phyloP scores from a whole-genome alignment of 2,797 vertebrate genomes.

The Molossus alvarezi region DNA sequence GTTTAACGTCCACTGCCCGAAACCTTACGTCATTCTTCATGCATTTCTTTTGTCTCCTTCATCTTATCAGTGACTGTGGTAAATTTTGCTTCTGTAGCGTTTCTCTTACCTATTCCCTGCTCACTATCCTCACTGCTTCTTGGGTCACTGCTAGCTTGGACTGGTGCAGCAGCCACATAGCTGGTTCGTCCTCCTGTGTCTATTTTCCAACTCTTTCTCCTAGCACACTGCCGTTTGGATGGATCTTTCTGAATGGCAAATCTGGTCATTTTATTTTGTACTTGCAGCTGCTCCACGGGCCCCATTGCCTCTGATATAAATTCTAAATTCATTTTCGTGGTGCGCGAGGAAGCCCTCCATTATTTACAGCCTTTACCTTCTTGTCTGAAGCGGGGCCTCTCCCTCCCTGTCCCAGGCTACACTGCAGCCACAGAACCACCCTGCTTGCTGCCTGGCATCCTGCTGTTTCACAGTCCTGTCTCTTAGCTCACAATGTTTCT shows the following conservation, averaged over 20 bases:
- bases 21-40: not conserved
- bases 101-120: not conserved
- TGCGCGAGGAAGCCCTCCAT: not conserved
- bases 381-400: not conserved
- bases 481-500: not conserved
- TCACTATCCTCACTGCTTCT: not conserved
- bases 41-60: not conserved
- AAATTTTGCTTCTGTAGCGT: not conserved
- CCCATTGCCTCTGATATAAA: not conserved
- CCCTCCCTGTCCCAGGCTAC: not conserved
- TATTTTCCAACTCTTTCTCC: not conserved
- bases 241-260: not conserved
- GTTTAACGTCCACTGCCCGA: not conserved
- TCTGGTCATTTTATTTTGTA: not conserved
- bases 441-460: not conserved
- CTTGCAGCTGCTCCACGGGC: not conserved
- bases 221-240: not conserved
- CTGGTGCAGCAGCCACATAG: not conserved
- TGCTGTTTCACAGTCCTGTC: not conserved
- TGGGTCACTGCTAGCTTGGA: not conserved
- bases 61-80: not conserved
- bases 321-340: not conserved
- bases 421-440: not conserved
- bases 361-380: not conserved
- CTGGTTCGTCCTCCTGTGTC: not conserved